Percentiles rank a stretch among this genome's conserved stretches.
phyloP scores from a whole-genome alignment of 2,888 invertebrate genomes.

The Ethmia dodecea region DNA sequence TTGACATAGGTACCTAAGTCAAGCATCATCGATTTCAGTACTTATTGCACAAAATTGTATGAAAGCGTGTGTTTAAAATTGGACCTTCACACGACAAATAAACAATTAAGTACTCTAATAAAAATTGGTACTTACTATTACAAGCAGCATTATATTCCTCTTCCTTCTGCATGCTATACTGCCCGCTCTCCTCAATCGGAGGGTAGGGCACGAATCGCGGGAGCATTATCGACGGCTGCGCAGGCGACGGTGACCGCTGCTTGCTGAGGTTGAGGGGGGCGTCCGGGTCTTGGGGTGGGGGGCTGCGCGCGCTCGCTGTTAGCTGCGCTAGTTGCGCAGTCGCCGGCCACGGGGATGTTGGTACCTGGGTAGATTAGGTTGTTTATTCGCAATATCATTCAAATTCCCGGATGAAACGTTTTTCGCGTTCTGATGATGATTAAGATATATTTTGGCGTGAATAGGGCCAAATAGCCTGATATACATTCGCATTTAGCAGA shows the following conservation, averaged over 20 bases:
- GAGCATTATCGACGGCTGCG: constrained; percentile 74
- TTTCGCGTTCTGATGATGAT: no score
- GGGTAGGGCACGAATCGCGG: constrained; percentile 72
- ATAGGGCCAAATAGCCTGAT: no score
- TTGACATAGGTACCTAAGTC: no score
- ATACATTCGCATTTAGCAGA: no score
- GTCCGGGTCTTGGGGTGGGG: constrained; percentile 84
- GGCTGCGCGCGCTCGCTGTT: constrained; percentile 74
- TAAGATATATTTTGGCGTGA: no score
- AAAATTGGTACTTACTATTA: constrained; percentile 48
- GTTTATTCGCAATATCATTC: no score
- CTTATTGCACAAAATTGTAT: no score
- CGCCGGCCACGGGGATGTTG: constrained; percentile 81
- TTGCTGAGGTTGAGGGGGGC: constrained; percentile 93
- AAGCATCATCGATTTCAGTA: no score
- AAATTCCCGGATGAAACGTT: no score
- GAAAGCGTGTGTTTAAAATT: no score
- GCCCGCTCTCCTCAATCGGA: constrained; percentile 58
- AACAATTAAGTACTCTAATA: not conserved
- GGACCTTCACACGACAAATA: no score
- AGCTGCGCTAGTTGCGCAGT: constrained; percentile 86
- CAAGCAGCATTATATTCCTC: constrained; percentile 61
- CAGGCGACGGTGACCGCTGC: constrained; percentile 83
- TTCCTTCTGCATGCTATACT: constrained; percentile 62
- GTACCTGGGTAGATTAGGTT: no score